Conservation (phyloP, 2,113 vertebrate genomes). For the Urocynchramus pylzowi region DNA sequence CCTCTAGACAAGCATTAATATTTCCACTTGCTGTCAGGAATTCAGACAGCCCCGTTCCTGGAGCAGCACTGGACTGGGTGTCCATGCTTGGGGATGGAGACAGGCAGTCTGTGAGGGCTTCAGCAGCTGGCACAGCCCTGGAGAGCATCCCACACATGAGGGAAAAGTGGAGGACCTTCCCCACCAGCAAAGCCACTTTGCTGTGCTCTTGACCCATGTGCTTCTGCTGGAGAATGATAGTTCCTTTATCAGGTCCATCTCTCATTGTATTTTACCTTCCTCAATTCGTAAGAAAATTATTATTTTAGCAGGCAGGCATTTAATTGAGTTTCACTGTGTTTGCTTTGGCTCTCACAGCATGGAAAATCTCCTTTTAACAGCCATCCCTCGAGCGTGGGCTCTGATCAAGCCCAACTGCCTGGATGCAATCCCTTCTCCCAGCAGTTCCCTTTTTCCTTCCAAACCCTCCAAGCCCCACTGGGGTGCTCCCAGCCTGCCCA, state of each 20-base stretch:
- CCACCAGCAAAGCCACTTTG: neutral
- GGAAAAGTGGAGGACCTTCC: neutral
- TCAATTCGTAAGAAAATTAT: slow-evolving; percentile 12
- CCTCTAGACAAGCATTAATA: neutral
- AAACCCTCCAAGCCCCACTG: neutral
- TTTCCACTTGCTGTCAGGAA: neutral
- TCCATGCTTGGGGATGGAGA: neutral
- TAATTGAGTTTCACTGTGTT: slow-evolving; percentile 33
- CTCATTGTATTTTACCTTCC: neutral
- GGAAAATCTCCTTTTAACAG: slow-evolving; percentile 41
- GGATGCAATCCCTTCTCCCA: neutral
- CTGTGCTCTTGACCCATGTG: neutral
- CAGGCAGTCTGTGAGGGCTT: neutral
- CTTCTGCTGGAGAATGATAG: neutral
- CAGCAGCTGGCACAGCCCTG: neutral
- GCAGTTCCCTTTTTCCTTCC: neutral
- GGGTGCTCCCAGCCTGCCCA: neutral
- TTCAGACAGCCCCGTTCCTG: neutral
- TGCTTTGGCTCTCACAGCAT: slow-evolving; percentile 45
- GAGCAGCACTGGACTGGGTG: neutral
- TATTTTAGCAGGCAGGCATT: slow-evolving; percentile 51
- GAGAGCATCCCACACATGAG: neutral
- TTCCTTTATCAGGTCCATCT: neutral
- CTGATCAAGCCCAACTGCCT: neutral
- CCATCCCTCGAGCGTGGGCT: neutral